Base-by-base conservation (phyloP, 2,113 vertebrate species). In the Ancistrus triradiatus region DNA sequence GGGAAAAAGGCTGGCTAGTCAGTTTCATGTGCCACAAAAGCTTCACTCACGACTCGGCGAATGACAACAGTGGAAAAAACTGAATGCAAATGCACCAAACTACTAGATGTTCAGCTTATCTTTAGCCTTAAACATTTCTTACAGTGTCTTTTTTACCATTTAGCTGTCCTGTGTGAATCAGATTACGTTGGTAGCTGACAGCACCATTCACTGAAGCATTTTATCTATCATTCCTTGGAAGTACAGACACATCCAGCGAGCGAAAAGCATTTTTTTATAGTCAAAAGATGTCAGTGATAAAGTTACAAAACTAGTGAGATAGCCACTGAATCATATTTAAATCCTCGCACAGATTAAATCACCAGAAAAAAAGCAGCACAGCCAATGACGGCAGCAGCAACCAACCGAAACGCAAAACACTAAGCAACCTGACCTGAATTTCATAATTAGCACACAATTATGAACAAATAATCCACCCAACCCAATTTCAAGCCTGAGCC, bases 181-280 rank as follows among this genome's bases (percentile, higher is more conserved):
- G 48, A 47, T 73, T 15, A 47, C 35, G n/a, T 60, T 50, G 53
- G 42, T 48, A 43, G 61, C 60, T 60, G 60, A 59, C 13, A 9
- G 55, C 6, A 15, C 44, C 40, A 37, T 59, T 73, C 71, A 55
- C 65, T n/a, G 43, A 40, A 18, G 21, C 48, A 49, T 58, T 60
- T 69, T 63, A 69, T 73, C 11, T 60, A 21, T 52, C 43, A 64
- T 64, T 48, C 44, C 55, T 67, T 47, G 68, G 59, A 24, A 27
- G 56, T 27, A 35, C 40, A 14, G 28, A 50, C 56, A 59, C 14
- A 14, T 22, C 18, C 24, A 52, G 40, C 47, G 53, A 68, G 44
- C 55, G 19, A 58, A 47, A 28, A 49, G 35, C 68, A 63, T 40
- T 35, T 35, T 33, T 10, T 6, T 14, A 21, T 28, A 31, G 53